phyloP scores from a whole-genome alignment of 2,113 vertebrate species.

The Leucopsar rothschildi region DNA sequence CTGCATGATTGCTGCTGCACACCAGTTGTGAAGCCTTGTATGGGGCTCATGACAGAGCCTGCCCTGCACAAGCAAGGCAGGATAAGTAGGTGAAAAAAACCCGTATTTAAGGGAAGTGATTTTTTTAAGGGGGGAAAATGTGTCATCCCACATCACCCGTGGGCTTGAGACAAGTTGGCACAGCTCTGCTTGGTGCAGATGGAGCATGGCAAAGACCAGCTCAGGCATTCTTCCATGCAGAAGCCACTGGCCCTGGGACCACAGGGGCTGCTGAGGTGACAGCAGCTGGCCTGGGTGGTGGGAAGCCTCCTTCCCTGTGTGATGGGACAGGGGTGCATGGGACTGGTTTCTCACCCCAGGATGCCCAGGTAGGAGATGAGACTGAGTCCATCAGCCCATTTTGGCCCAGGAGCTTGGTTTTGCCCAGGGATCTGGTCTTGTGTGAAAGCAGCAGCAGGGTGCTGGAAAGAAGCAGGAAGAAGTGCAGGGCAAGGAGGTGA shows the following conservation, averaged over 20 bases:
- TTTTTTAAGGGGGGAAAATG: background rate
- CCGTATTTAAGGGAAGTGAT: background rate
- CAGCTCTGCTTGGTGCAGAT: accelerated
- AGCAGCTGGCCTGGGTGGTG: accelerated
- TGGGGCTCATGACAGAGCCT: background rate
- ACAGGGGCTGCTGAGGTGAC: background rate
- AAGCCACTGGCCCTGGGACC: background rate
- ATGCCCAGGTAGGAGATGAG: background rate
- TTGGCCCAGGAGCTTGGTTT: background rate
- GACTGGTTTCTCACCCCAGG: background rate
- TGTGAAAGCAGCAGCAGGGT: accelerated
- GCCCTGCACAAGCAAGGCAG: background rate
- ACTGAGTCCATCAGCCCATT: background rate
- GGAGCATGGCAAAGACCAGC: accelerated
- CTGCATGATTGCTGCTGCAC: background rate
- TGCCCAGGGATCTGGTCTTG: background rate
- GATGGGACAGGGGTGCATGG: background rate
- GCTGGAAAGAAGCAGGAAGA: background rate
- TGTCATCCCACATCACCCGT: background rate
- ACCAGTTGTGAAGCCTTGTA: background rate
- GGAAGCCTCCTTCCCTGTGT: background rate
- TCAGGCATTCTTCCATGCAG: background rate
- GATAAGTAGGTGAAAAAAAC: background rate
- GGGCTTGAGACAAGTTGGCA: background rate
- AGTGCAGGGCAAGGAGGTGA: background rate